Evolutionary conservation across 1,140 invertebrate genomes (phyloP), one percentile per base, ranked within the genome.

Genomic region (Camponotus vicinus): DNA sequence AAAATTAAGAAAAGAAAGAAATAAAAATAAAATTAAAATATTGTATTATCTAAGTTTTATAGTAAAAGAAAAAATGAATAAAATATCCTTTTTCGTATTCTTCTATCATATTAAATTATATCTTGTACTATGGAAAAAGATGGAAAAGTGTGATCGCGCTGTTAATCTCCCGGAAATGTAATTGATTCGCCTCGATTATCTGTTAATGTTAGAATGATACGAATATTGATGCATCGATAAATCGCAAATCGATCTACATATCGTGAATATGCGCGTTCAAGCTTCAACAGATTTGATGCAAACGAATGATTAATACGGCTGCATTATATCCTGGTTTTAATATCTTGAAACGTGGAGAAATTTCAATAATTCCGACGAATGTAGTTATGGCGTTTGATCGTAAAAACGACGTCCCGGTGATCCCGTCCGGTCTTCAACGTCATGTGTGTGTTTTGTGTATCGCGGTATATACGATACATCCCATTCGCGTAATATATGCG

Each of bases 401-500:
- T 80, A 80, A 80, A 80, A 80, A 80, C 64, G 64, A 80, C 78
- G 52, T 80, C 64, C 76, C 63, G 32, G 61, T 45, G 76, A 79
- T 79, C 34, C 49, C 77, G 61, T 52, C 6, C 45, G 63, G 77
- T 52, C 45, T 55, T 15, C 63, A 15, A 45, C 42, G 27, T 63
- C 49, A 13, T 63, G 9, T 49, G 37, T 59, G 37, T 70, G 78
- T 80, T 70, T 80, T 80, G 64, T 80, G 52, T 70, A 57, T 70
- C 77, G 77, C 77, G 49, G 40, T 55, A 45, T 70, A 80, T 70
- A 80, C 66, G 66, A 57, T 70, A 42, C 34, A 42, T 21, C 78
- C 66, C 27, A 9, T 70, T 70, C 78, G 37, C 64, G 78, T 80
- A 80, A 80, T 80, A 80, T 80, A 80, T 80, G 78, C 78, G 64